Conservation (phyloP, 2,888 invertebrate genomes). For the Drosophila cracens region DNA sequence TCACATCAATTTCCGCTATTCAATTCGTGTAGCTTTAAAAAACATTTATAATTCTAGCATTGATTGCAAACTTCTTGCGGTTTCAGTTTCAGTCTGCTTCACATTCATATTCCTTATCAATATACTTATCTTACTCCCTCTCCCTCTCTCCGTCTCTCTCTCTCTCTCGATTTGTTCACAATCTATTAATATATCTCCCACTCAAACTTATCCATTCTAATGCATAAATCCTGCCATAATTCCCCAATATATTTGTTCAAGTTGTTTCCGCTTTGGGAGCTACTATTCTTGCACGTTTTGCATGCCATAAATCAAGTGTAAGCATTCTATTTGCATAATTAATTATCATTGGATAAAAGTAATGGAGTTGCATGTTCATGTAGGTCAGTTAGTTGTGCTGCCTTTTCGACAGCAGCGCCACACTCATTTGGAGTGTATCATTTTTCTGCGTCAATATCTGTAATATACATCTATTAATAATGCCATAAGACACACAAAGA, state of each 20-base stretch:
- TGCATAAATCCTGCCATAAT: neutral
- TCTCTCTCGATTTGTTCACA: too few relatives aligned
- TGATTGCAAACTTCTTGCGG: neutral
- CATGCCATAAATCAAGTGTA: neutral
- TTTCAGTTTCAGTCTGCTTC: neutral
- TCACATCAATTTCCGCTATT: too few relatives aligned
- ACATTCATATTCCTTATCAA: neutral
- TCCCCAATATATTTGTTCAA: neutral
- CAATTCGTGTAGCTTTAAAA: neutral
- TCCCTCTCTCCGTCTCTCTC: too few relatives aligned
- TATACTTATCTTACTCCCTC: too few relatives aligned
- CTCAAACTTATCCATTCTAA: neutral
- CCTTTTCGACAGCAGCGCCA: neutral
- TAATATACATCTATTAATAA: conserved; percentile 46
- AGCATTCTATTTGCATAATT: neutral
- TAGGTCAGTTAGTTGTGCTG: neutral
- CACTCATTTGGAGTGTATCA: conserved; percentile 7
- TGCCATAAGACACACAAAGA: conserved; percentile 39
- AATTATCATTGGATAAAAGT: neutral
- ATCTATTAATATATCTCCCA: neutral
- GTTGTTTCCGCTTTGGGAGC: neutral
- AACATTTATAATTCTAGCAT: neutral
- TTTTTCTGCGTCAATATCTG: conserved; percentile 25
- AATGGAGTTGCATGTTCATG: neutral
- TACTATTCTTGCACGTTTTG: neutral